Evolutionary conservation across 2,888 invertebrate genomes (phyloP).

Genomic region (Cheilosia soror): DNA sequence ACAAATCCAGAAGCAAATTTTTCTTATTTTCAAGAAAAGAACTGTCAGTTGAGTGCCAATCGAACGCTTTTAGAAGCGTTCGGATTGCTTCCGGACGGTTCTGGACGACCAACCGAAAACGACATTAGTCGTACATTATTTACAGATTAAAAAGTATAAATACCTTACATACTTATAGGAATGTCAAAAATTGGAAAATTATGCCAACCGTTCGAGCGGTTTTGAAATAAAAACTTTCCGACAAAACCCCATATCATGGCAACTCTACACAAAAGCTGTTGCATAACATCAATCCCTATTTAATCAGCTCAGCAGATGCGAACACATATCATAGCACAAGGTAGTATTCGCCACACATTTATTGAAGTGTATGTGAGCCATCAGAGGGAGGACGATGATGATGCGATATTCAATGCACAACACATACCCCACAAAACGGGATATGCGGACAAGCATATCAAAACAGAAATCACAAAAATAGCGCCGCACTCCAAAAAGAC

Average conservation of each 20-base stretch:
- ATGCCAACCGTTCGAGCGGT: background rate
- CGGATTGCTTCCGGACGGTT: too few relatives aligned
- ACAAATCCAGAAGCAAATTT: too few relatives aligned
- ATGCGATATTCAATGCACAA: background rate
- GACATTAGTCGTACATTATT: too few relatives aligned
- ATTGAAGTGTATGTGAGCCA: background rate
- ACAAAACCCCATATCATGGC: conserved; percentile 17
- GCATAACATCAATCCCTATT: conserved; percentile 68
- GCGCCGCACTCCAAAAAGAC: conserved; percentile 62
- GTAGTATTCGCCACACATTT: conserved; percentile 54
- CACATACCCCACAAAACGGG: conserved; percentile 48
- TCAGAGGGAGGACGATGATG: conserved; percentile 11
- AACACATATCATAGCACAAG: conserved; percentile 37
- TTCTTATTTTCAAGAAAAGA: too few relatives aligned
- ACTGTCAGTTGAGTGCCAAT: too few relatives aligned
- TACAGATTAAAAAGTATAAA: too few relatives aligned
- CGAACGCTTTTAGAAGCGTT: too few relatives aligned
- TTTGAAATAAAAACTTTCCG: background rate
- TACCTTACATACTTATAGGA: too few relatives aligned
- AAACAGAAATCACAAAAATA: conserved; percentile 71
- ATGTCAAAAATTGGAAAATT: too few relatives aligned
- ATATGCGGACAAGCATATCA: conserved; percentile 67
- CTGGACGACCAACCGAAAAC: too few relatives aligned
- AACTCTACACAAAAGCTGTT: conserved; percentile 55
- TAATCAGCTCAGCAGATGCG: conserved; percentile 70